A percentile compares a stretch with the other conserved stretches of the same genome.
phyloP scores from a whole-genome alignment of 2,888 invertebrate genomes.

The Scaptomyza tumidula region DNA sequence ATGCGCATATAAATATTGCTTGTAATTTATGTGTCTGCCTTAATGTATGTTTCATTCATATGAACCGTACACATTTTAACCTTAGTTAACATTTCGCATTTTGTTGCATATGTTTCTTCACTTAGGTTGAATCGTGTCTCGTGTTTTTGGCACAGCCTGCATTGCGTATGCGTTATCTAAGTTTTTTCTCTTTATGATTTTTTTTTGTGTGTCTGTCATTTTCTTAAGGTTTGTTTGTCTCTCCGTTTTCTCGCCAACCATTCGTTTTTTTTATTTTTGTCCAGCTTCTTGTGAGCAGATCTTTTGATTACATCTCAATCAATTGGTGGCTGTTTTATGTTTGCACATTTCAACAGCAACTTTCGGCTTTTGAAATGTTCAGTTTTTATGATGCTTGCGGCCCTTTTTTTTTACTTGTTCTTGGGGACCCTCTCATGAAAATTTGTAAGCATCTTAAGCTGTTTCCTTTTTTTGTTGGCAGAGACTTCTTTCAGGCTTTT shows the following conservation, averaged over 20 bases:
- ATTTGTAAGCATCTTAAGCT: constrained; percentile 68
- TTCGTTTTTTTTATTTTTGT: constrained; percentile 23
- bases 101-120: constrained; percentile 60
- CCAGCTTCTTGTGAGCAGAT: constrained; percentile 33
- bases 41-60: constrained; percentile 47
- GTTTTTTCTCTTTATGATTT: constrained; percentile 25
- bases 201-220: constrained; percentile 20
- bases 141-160: constrained; percentile 18
- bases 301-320: constrained; percentile 81
- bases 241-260: constrained; percentile 10
- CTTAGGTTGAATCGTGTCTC: constrained; percentile 1
- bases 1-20: constrained; percentile 68
- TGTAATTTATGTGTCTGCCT: constrained; percentile 69
- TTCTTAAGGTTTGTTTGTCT: constrained; percentile 20
- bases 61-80: constrained; percentile 55
- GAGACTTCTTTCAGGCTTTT: constrained; percentile 16
- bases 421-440: constrained; percentile 48
- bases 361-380: constrained; percentile 68
- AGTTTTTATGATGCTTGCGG: constrained; percentile 73
- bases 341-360: constrained; percentile 72
- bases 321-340: constrained; percentile 79
- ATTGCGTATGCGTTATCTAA: constrained; percentile 66
- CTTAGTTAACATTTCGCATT: constrained; percentile 63
- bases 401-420: constrained; percentile 33
- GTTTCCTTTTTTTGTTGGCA: constrained; percentile 33